phyloP scores from a whole-genome alignment of 1,140 invertebrate genomes.

The Eriocheir sinensis region DNA sequence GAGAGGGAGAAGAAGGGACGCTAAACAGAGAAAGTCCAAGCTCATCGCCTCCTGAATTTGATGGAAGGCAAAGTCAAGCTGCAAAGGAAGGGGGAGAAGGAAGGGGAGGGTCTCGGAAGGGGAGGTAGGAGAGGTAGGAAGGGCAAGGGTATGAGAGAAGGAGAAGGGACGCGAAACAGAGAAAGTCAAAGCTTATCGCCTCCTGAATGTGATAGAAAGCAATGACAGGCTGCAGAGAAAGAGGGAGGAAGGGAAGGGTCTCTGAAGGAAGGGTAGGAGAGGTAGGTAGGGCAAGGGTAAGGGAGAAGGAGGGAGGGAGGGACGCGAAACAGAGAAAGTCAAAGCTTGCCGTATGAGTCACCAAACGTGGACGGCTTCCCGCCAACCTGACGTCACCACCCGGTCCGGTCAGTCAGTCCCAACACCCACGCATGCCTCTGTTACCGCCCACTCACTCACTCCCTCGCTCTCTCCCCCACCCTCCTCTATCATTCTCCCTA shows the following conservation, averaged over 20 bases:
- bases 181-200: neutral
- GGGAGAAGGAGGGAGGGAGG: neutral
- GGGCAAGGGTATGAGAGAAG: neutral
- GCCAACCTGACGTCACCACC: constrained; percentile 59
- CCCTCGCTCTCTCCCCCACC: neutral
- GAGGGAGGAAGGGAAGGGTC: neutral
- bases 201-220: neutral
- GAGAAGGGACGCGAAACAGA: neutral
- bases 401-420: neutral
- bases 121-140: no score
- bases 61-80: neutral
- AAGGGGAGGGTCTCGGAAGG: no score
- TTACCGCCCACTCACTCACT: neutral
- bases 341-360: neutral
- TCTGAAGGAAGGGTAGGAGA: no score
- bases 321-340: neutral
- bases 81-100: neutral
- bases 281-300: no score
- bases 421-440: constrained; percentile 4
- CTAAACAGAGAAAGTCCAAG: neutral
- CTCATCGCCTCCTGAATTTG: neutral
- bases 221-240: neutral
- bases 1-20: neutral
- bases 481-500: neutral
- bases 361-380: neutral